Base-by-base conservation (phyloP, 1,140 invertebrate species). In the Phortica variegata region DNA sequence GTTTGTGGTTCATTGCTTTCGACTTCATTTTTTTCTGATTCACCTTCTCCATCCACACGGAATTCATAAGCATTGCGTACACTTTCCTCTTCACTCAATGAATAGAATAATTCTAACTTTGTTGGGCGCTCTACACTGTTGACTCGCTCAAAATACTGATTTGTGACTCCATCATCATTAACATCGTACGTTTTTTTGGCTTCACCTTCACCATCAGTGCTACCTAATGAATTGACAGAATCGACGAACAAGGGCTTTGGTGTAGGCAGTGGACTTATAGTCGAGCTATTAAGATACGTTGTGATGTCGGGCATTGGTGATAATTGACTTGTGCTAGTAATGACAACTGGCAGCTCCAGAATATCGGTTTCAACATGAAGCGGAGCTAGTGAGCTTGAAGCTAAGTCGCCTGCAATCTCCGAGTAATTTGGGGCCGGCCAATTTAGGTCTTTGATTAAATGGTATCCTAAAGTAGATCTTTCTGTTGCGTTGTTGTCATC, bases 121-220 rank as follows among this genome's bases (percentile, higher is more conserved):
- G 42, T 72, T 1, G 71, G 70, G 10, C 71, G 61, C 29, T 75
- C 73, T 12, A 60, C 60, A 16, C 63, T 65, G 21, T 76, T 76
- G n/a, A 76, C 61, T 0, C 71, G 52, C 41, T 76, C 74, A 40
- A 76, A 76, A 56, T 75, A 76, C 43, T 74, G 53, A 59, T 76
- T 76, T 13, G 69, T 76, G 2, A 76, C 74, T 3, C 74, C 74
- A 29, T 56, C 53, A 13, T 73, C 63, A 37, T 54, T 71, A 2
- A 74, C 59, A 43, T 62, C 61, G 38, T 49, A 75, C 3, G 19
- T 32, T 36, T 47, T 54, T 6, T 39, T 3, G 17, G 47, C 48
- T 9, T 42, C 40, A 6, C 38, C 33, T 5, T 50, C 44, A 16
- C 21, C n/a, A 5, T 43, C 37, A 10, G 20, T 17, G 36, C 32